Percentiles rank a stretch among this genome's conserved stretches.
Evolutionary conservation across 2,888 invertebrate genomes (phyloP).

Genomic region (Schizaphis graminum): DNA sequence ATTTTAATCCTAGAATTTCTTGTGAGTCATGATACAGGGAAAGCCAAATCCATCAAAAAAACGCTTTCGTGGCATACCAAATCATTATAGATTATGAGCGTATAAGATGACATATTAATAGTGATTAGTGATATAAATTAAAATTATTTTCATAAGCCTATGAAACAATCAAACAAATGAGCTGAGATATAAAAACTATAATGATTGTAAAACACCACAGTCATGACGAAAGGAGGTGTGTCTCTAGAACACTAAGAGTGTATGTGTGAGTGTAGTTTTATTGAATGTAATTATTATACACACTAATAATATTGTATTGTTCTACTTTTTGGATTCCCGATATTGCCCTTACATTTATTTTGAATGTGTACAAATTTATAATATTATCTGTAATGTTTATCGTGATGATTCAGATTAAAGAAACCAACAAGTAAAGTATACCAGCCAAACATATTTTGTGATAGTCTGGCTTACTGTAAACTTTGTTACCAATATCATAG

Average conservation of each 20-base stretch:
- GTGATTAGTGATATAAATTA: not conserved
- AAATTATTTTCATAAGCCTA: not conserved
- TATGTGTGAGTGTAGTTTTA: not conserved
- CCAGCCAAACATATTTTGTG: not conserved
- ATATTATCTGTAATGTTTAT: not conserved
- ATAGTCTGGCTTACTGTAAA: not conserved
- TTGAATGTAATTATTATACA: conserved; percentile 1
- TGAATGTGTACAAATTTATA: not conserved
- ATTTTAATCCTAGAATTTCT: not conserved
- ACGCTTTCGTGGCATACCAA: not conserved
- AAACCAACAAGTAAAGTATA: not conserved
- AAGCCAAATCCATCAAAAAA: not conserved
- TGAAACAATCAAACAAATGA: not conserved
- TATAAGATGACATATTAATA: not conserved
- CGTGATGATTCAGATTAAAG: not conserved
- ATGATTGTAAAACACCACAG: not conserved
- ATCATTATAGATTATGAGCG: not conserved
- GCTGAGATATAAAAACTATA: not conserved
- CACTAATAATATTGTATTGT: not conserved
- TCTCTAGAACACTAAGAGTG: not conserved
- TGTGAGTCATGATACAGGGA: not conserved
- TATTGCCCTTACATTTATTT: not conserved
- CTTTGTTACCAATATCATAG: not conserved
- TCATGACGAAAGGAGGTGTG: not conserved
- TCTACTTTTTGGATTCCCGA: not conserved